These are phyloP conservation scores for Phainopepla nitens DNA, from an alignment of 2,113 vertebrate species.

Conservation along the genomic window DNA sequence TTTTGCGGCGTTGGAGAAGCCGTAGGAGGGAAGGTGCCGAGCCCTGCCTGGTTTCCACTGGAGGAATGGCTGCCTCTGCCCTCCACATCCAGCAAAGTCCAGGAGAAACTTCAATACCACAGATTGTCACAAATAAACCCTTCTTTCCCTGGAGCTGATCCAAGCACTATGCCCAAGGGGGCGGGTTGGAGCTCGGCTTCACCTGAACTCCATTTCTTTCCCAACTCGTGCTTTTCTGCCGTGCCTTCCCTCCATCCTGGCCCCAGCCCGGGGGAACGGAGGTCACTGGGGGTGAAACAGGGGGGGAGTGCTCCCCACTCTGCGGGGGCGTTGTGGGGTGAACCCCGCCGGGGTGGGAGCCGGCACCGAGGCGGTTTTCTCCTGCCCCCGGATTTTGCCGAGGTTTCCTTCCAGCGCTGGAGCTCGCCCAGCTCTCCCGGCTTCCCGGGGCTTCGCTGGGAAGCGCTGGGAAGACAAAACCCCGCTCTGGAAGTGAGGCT, in stretches of 20 bases:
- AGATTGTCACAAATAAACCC: background rate
- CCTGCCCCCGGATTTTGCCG: background rate
- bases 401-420: background rate
- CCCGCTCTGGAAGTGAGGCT: conserved; percentile 39
- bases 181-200: background rate
- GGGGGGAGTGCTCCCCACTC: rapidly evolving
- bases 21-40: background rate
- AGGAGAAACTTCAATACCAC: background rate
- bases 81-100: background rate
- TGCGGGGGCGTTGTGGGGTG: rapidly evolving
- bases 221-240: rapidly evolving
- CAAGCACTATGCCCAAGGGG: background rate
- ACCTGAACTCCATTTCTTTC: background rate
- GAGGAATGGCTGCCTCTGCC: background rate
- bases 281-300: background rate
- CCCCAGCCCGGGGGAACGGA: background rate
- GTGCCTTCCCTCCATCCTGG: background rate
- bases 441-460: conserved; percentile 40
- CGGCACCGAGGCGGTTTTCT: rapidly evolving
- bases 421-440: conserved; percentile 19
- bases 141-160: background rate
- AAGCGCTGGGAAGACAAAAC: conserved; percentile 49
- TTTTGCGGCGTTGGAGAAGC: background rate
- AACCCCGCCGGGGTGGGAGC: rapidly evolving
- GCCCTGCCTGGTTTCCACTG: background rate